These are phyloP conservation scores for Heterodera carotae DNA, from an alignment of 1,140 invertebrate species.

Conservation along the genomic window DNA sequence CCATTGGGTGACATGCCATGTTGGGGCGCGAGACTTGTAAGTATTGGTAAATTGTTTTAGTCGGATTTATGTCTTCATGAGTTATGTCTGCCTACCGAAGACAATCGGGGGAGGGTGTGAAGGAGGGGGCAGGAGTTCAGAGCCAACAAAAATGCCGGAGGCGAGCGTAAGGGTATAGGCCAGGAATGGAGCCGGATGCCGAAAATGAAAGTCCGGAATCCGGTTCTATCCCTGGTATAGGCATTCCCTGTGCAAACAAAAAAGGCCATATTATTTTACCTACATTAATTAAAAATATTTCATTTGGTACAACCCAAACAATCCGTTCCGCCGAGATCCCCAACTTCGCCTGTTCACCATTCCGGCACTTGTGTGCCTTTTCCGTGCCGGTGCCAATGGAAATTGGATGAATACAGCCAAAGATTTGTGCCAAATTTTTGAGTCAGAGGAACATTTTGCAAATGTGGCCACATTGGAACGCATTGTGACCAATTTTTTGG, in stretches of 20 bases:
- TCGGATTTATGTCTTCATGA: too few species aligned
- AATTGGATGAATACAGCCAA: slow-evolving; percentile 15
- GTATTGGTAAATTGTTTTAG: too few species aligned
- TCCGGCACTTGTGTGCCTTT: slow-evolving; percentile 21
- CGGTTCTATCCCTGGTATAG: too few species aligned
- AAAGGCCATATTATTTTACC: too few species aligned
- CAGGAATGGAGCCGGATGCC: too few species aligned
- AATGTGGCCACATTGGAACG: slow-evolving; percentile 6
- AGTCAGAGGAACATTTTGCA: slow-evolving; percentile 28
- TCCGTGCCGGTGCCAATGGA: slow-evolving; percentile 20
- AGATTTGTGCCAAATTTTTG: slow-evolving; percentile 24
- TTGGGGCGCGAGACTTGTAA: slow-evolving; percentile 27
- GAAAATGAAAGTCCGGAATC: too few species aligned
- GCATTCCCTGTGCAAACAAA: too few species aligned
- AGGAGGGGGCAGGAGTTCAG: too few species aligned
- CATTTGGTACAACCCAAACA: slow-evolving; percentile 31
- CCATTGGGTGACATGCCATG: slow-evolving; percentile 30
- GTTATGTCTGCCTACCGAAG: too few species aligned
- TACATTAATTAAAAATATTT: background rate
- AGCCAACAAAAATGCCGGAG: too few species aligned
- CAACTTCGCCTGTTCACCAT: slow-evolving; percentile 22
- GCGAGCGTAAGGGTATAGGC: too few species aligned
- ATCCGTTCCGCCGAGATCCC: slow-evolving; percentile 27
- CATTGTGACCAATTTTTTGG: slow-evolving; percentile 22
- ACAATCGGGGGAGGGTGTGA: too few species aligned